phyloP scores from a whole-genome alignment of 1,140 invertebrate genomes.

The Ruditapes philippinarum region DNA sequence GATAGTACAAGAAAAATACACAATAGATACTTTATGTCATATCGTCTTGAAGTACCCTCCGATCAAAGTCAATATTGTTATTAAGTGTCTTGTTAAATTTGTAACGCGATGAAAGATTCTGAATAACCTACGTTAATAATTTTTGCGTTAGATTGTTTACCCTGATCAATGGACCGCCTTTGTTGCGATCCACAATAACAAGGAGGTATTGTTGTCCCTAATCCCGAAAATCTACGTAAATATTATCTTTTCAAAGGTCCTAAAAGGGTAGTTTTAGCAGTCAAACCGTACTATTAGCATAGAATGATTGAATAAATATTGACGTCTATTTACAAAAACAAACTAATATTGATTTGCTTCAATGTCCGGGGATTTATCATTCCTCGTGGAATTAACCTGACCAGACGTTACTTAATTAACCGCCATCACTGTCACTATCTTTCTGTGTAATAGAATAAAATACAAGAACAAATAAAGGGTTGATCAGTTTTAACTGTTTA shows the following conservation, averaged over 20 bases:
- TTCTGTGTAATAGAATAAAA: too few relatives aligned
- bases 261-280: conserved; percentile 59
- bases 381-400: background rate
- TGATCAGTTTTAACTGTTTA: too few relatives aligned
- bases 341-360: conserved; percentile 56
- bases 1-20: background rate
- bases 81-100: background rate
- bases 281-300: conserved; percentile 47
- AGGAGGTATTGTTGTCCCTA: conserved; percentile 29
- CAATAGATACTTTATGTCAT: conserved; percentile 1
- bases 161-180: conserved; percentile 17
- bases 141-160: conserved; percentile 19
- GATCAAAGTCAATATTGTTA: background rate
- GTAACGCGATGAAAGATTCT: conserved; percentile 28
- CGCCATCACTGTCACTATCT: background rate
- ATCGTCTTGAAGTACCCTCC: background rate
- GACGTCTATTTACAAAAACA: conserved; percentile 38
- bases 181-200: background rate
- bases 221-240: conserved; percentile 63
- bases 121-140: conserved; percentile 42
- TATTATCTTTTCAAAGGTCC: conserved; percentile 48
- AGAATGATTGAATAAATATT: conserved; percentile 56
- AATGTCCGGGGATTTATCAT: background rate
- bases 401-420: background rate
- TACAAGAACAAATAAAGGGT: too few relatives aligned